These are phyloP conservation scores for Zygogramma bicolorata DNA, from an alignment of 2,888 invertebrate species.

Conservation along the genomic window DNA sequence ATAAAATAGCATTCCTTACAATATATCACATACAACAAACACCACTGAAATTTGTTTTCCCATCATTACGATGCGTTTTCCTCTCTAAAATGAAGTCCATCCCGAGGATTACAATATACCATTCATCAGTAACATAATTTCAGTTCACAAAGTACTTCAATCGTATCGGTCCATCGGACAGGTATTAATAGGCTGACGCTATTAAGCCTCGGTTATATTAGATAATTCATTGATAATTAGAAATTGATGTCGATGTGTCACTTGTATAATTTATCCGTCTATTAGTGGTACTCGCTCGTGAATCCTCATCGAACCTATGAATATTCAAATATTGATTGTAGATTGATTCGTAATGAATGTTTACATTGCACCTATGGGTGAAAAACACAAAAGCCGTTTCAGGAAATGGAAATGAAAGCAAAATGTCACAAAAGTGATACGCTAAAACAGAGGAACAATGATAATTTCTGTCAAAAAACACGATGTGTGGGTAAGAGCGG, in stretches of 20 bases:
- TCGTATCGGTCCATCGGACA: neutral
- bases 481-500: too few species aligned
- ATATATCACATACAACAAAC: too few species aligned
- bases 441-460: too few species aligned
- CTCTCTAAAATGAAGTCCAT: neutral
- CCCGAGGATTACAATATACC: neutral
- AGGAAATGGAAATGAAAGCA: too few species aligned
- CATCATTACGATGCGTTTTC: too few species aligned
- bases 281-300: neutral
- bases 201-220: neutral
- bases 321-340: neutral
- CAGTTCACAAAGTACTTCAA: neutral
- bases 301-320: neutral
- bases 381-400: too few species aligned
- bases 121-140: neutral
- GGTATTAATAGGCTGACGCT: neutral
- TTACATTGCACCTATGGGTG: too few species aligned
- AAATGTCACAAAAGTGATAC: too few species aligned
- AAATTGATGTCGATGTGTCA: neutral
- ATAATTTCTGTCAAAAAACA: too few species aligned
- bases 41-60: too few species aligned
- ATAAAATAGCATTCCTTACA: too few species aligned
- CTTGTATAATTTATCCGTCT: neutral
- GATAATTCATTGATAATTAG: neutral
- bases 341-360: neutral